Conservation (phyloP, 2,113 vertebrate genomes). For the Ceratotherium simum region DNA sequence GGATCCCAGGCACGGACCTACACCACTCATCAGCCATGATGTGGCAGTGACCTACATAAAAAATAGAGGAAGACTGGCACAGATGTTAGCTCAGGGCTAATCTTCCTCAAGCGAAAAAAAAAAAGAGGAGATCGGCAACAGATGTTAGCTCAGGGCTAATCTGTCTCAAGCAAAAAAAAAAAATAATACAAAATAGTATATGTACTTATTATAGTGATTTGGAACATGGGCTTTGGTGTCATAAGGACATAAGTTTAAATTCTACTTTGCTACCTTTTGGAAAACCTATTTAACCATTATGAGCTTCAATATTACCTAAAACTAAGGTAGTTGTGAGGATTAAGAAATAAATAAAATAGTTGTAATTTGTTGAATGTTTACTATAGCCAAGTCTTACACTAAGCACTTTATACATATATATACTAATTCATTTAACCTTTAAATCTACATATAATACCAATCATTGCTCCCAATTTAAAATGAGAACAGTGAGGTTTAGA, state of each 20-base stretch:
- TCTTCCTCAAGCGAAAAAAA: too few species aligned
- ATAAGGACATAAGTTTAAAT: background rate
- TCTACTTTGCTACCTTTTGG: background rate
- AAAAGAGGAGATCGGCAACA: too few species aligned
- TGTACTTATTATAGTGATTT: background rate
- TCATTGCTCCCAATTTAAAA: background rate
- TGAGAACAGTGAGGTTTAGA: background rate
- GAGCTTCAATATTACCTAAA: background rate
- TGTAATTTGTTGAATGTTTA: background rate
- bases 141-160: too few species aligned
- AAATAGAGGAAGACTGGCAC: too few species aligned
- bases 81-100: too few species aligned
- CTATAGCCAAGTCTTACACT: background rate
- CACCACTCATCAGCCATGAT: too few species aligned
- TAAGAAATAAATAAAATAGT: background rate
- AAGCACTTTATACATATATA: background rate
- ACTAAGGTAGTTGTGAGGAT: background rate
- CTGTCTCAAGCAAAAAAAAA: too few species aligned
- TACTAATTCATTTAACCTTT: background rate
- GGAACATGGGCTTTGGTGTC: background rate
- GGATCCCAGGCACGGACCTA: too few species aligned
- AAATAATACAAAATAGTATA: slow-evolving; percentile 4
- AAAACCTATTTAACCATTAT: background rate
- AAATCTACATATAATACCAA: background rate
- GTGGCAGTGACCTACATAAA: too few species aligned